These are phyloP conservation scores for Timema podura DNA, from an alignment of 2,888 invertebrate species.

Conservation along the genomic window DNA sequence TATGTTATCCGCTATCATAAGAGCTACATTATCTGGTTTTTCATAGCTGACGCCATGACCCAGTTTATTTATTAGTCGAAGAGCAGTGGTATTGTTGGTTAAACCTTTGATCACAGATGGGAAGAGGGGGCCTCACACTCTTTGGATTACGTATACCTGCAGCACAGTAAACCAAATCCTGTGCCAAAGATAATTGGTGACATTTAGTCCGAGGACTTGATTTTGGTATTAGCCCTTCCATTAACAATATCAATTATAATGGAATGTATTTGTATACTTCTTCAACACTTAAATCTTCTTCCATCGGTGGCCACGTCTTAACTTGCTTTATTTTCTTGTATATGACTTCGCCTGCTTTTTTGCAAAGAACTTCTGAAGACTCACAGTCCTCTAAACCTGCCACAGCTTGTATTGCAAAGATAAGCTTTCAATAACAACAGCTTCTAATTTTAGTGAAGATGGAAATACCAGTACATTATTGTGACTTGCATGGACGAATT, in stretches of 20 bases:
- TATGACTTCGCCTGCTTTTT: not conserved
- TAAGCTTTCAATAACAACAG: not conserved
- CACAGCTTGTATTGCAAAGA: conserved; percentile 8
- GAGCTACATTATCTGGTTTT: too few species aligned
- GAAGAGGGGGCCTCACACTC: not conserved
- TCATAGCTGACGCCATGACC: too few species aligned
- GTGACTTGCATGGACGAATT: not conserved
- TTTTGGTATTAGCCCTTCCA: not conserved
- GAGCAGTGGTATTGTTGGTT: too few species aligned
- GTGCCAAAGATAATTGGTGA: not conserved
- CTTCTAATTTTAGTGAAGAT: conserved; percentile 6
- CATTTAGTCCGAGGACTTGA: not conserved
- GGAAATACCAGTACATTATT: conserved; percentile 7
- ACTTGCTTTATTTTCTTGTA: conserved; percentile 10
- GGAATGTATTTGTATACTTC: conserved; percentile 5
- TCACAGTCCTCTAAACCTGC: not conserved
- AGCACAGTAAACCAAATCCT: conserved; percentile 10
- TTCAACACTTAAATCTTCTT: conserved; percentile 1
- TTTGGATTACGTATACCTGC: conserved; percentile 12
- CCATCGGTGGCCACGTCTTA: not conserved
- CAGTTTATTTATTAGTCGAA: too few species aligned
- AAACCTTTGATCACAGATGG: too few species aligned
- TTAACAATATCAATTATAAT: conserved; percentile 4
- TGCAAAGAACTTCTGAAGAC: not conserved
- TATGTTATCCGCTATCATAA: too few species aligned